Conservation (phyloP, 2,797 vertebrate species). For the Chromis chromis region DNA sequence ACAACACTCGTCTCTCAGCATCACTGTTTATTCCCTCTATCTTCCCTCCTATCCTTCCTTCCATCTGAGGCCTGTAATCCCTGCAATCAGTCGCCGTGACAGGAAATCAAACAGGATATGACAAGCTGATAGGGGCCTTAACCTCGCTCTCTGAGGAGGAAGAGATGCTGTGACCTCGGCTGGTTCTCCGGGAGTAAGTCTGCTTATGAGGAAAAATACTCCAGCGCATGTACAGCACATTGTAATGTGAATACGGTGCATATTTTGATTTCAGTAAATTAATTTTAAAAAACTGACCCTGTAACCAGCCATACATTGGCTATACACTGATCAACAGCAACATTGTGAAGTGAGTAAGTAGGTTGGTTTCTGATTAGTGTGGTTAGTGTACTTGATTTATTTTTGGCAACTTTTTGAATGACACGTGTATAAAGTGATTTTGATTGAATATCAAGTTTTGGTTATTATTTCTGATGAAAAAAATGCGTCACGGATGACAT, state of each 20-base stretch:
- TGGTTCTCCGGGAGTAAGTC: constrained; percentile 10
- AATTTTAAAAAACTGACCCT: too few species aligned
- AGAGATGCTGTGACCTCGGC: constrained; percentile 28
- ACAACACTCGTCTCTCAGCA: constrained; percentile 2
- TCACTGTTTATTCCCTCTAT: constrained; percentile 9
- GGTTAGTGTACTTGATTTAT: too few species aligned
- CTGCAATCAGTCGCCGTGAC: constrained; percentile 48
- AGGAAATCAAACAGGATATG: constrained; percentile 65
- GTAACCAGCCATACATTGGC: too few species aligned
- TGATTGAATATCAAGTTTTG: too few species aligned
- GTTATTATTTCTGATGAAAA: too few species aligned
- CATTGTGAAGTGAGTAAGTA: too few species aligned
- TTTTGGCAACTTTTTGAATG: too few species aligned
- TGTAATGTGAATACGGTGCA: background rate
- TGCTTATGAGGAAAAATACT: background rate
- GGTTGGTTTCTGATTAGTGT: too few species aligned
- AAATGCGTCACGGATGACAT: too few species aligned
- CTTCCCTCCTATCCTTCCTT: constrained; percentile 17
- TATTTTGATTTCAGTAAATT: background rate
- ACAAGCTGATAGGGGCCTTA: constrained; percentile 40
- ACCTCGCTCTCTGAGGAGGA: constrained; percentile 37
- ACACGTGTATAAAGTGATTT: too few species aligned
- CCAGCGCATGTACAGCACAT: background rate
- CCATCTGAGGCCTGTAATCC: constrained; percentile 35
- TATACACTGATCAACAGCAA: too few species aligned